A percentile compares a stretch with the other conserved stretches of the same genome.
phyloP scores from a whole-genome alignment of 2,113 vertebrate species.

The Peromyscus californicus region DNA sequence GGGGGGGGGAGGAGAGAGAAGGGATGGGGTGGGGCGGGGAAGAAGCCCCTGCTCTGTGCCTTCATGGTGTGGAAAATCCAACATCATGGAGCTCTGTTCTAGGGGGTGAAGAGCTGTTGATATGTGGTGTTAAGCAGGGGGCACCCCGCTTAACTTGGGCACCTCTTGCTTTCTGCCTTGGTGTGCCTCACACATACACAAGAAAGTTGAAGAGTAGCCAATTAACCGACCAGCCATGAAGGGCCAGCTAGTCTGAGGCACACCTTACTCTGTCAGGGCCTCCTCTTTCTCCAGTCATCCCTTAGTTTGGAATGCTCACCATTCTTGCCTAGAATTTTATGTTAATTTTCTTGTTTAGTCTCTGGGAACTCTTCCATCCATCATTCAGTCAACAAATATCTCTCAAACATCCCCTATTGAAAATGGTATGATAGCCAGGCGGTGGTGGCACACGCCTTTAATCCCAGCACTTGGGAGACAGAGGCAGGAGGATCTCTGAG shows the following conservation, averaged over 20 bases:
- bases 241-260: background rate
- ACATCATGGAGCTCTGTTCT: background rate
- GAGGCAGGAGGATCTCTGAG: too few species aligned
- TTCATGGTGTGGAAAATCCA: background rate
- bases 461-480: too few species aligned
- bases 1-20: background rate
- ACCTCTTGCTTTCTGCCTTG: background rate
- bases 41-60: background rate
- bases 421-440: background rate
- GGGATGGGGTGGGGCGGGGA: background rate
- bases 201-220: background rate
- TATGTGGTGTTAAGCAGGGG: background rate
- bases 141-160: background rate
- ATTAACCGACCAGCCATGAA: background rate
- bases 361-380: too few species aligned
- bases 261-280: background rate
- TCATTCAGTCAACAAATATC: background rate
- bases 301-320: background rate
- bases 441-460: too few species aligned
- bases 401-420: background rate
- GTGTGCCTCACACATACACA: background rate
- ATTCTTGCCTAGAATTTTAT: background rate
- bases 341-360: background rate
- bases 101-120: background rate
- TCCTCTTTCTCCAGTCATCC: background rate